A percentile compares a stretch with the other conserved stretches of the same genome.
Conservation (phyloP, 2,113 vertebrate genomes). For the Panurus biarmicus region DNA sequence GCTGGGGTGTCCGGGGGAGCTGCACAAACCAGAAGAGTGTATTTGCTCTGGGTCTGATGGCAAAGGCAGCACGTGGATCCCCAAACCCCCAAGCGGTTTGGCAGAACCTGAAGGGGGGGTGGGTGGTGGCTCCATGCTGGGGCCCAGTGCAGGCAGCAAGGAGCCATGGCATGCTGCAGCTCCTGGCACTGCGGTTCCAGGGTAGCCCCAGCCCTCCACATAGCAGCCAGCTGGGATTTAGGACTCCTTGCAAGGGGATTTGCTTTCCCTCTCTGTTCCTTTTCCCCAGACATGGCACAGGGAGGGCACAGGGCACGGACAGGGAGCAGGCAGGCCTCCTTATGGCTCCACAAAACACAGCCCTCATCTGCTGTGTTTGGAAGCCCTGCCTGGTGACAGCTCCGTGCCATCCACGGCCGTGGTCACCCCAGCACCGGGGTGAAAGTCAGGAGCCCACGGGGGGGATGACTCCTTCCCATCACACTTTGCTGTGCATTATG, state of each 20-base stretch:
- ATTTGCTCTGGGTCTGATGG: not conserved
- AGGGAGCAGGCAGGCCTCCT: not conserved
- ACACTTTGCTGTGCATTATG: not conserved
- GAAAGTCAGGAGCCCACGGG: accelerated
- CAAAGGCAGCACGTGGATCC: not conserved
- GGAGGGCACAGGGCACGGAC: not conserved
- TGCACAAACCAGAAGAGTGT: not conserved
- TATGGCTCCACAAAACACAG: not conserved
- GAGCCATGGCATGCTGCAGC: not conserved
- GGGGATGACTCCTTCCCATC: not conserved
- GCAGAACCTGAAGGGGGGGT: not conserved
- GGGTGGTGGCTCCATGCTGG: not conserved
- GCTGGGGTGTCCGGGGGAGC: not conserved
- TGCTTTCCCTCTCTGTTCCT: not conserved
- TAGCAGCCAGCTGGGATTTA: not conserved
- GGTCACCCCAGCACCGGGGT: not conserved
- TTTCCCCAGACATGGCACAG: not conserved
- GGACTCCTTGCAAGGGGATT: not conserved
- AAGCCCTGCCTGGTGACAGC: not conserved
- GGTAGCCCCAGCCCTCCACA: not conserved
- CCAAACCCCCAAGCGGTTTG: accelerated
- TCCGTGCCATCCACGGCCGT: accelerated
- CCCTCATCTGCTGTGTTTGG: not conserved
- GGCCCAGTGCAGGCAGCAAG: not conserved
- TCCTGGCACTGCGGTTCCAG: not conserved